These are phyloP conservation scores for Macrophya annulata DNA, from an alignment of 2,888 invertebrate species.

Conservation along the genomic window DNA sequence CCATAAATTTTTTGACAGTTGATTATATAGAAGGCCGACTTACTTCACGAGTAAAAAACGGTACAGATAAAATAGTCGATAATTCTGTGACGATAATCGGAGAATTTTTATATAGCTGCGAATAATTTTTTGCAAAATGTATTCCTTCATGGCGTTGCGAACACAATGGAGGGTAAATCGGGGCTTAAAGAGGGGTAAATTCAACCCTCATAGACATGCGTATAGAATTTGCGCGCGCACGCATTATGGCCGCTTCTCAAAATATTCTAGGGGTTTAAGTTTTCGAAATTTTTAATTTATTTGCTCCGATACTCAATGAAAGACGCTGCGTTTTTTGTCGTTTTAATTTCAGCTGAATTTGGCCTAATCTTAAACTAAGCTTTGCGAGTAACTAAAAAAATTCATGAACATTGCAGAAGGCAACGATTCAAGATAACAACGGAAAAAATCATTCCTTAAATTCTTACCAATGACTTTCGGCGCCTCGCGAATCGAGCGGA, in stretches of 20 bases:
- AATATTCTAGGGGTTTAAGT: neutral
- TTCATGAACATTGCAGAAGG: neutral
- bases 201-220: constrained; percentile 43
- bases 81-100: neutral
- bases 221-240: constrained; percentile 53
- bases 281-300: neutral
- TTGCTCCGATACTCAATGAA: neutral
- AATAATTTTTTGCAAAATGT: neutral
- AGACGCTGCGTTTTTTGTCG: neutral
- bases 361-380: neutral
- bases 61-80: neutral
- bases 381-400: neutral
- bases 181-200: constrained; percentile 13
- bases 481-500: neutral
- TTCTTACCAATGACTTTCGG: neutral
- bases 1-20: neutral
- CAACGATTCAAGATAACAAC: neutral
- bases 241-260: constrained; percentile 52
- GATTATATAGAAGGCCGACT: neutral
- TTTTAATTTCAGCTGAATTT: neutral
- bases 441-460: neutral
- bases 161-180: constrained; percentile 52
- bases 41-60: neutral
- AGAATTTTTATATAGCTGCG: neutral
- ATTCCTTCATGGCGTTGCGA: constrained; percentile 33